Evolutionary conservation across 2,888 invertebrate genomes (phyloP).

Genomic region (Caenorhabditis virilis): DNA sequence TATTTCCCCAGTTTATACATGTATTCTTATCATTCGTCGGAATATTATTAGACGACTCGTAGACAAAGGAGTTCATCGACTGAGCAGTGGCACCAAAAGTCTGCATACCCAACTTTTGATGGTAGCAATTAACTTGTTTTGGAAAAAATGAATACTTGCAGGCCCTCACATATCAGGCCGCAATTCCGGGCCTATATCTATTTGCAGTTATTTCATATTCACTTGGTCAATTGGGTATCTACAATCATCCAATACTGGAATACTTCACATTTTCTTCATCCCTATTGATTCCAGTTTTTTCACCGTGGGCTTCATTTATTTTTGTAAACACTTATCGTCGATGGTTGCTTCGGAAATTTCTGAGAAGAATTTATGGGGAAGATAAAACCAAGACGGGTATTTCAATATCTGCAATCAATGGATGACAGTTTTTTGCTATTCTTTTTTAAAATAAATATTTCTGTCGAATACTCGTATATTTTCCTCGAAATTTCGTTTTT

Average conservation of each 20-base stretch:
- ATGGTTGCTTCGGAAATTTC: conserved; percentile 1
- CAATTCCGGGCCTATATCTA: conserved; percentile 20
- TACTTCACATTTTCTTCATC: conserved; percentile 18
- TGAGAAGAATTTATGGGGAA: no score
- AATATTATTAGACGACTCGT: conserved; percentile 21
- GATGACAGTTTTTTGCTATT: no score
- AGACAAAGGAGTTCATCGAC: conserved; percentile 19
- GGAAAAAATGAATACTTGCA: conserved; percentile 1
- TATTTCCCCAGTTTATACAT: conserved; percentile 19
- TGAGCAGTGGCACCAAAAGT: conserved; percentile 32
- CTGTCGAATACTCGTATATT: no score
- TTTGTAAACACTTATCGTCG: conserved; percentile 21
- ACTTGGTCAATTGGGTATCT: conserved; percentile 21
- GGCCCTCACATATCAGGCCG: conserved; percentile 5
- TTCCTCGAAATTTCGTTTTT: no score
- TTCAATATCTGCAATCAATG: no score
- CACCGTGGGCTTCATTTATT: conserved; percentile 16
- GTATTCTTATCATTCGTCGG: conserved; percentile 29
- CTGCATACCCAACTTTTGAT: conserved; percentile 37
- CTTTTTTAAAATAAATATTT: no score
- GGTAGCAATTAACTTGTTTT: conserved; percentile 17
- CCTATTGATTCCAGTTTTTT: conserved; percentile 16
- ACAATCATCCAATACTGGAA: conserved; percentile 26
- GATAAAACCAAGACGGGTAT: no score
- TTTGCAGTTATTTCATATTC: conserved; percentile 25